Percentiles rank a stretch among this genome's conserved stretches.
Conservation (phyloP, 1,140 invertebrate genomes). For the Odontomachus brunneus region DNA sequence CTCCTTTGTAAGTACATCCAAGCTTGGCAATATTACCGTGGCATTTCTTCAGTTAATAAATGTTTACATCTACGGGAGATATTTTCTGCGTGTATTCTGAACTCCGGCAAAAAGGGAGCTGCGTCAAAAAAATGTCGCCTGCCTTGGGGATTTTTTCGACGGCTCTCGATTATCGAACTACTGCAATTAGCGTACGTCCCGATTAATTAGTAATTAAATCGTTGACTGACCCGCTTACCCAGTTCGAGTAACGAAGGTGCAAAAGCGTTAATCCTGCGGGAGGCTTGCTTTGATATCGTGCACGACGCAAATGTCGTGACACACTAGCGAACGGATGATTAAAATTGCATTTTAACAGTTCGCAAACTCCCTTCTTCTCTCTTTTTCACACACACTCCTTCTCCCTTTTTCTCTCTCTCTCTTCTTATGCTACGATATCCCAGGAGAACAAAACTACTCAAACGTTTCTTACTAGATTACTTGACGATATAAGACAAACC, state of each 20-base stretch:
- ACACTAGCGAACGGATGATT: not conserved
- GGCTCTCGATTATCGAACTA: constrained; percentile 53
- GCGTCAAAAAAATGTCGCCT: not conserved
- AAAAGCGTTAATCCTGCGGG: constrained; percentile 15
- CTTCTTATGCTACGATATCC: too few relatives aligned
- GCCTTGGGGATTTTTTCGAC: constrained; percentile 1
- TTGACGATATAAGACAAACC: too few relatives aligned
- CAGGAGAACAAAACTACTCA: too few relatives aligned
- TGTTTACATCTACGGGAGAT: too few relatives aligned
- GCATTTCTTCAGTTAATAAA: too few relatives aligned
- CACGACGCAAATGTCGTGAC: not conserved
- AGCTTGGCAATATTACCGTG: too few relatives aligned
- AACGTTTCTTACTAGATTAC: too few relatives aligned
- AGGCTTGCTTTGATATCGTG: not conserved
- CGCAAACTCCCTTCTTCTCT: not conserved
- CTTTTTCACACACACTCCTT: too few relatives aligned
- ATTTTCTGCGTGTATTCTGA: too few relatives aligned
- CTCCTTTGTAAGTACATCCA: too few relatives aligned
- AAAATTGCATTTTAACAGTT: constrained; percentile 14
- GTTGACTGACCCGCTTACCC: constrained; percentile 11
- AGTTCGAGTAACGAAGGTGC: not conserved
- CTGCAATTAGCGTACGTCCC: constrained; percentile 62
- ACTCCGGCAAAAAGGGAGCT: too few relatives aligned
- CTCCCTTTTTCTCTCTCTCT: too few relatives aligned
- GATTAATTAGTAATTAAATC: constrained; percentile 69